Evolutionary conservation across 2,113 vertebrate species (phyloP).

Genomic region (Bungarus multicinctus): DNA sequence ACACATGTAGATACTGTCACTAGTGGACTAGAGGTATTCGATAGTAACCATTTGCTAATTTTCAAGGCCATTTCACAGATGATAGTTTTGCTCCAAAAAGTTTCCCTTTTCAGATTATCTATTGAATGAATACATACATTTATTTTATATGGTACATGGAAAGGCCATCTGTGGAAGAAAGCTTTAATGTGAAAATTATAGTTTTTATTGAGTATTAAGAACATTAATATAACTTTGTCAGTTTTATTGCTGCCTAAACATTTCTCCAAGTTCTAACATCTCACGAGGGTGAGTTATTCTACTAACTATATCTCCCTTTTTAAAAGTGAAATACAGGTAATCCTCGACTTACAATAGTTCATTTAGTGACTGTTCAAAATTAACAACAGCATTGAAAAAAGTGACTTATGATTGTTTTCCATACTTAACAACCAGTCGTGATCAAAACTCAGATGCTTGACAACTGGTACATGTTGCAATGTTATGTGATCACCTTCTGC

Average conservation of each 20-base stretch:
- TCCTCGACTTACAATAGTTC: neutral
- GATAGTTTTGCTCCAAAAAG: neutral
- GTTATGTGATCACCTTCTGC: neutral
- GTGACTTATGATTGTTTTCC: neutral
- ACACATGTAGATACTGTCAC: neutral
- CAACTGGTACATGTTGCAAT: neutral
- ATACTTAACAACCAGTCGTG: neutral
- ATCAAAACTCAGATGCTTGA: neutral
- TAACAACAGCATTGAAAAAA: neutral
- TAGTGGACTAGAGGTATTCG: neutral
- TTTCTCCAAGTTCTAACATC: neutral
- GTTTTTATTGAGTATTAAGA: neutral
- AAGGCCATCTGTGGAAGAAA: neutral
- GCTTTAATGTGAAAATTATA: neutral
- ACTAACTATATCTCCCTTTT: neutral
- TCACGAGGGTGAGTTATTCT: neutral
- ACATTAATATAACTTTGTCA: rapidly evolving
- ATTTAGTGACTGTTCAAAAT: neutral
- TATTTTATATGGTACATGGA: neutral
- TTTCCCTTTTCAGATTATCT: neutral
- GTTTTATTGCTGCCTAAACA: neutral
- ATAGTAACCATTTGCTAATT: neutral
- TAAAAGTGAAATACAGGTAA: neutral
- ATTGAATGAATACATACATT: neutral
- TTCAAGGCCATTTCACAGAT: neutral